These are phyloP conservation scores for Tetragonula clypearis DNA, from an alignment of 1,140 invertebrate genomes.

Conservation along the genomic window DNA sequence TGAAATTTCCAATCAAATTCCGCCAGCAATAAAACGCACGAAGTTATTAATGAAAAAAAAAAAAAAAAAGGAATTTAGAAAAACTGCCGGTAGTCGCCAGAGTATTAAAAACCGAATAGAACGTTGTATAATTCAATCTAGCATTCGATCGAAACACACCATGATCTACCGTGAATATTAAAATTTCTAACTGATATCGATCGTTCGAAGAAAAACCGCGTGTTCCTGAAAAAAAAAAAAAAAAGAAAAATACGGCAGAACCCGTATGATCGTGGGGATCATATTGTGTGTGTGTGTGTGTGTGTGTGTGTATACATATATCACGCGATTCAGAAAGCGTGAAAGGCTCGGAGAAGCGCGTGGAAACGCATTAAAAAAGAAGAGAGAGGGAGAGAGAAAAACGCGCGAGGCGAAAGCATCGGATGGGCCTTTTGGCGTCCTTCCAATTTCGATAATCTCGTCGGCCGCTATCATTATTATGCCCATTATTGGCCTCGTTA, in stretches of 20 bases:
- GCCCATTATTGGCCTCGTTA: constrained; percentile 76
- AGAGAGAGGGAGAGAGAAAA: too few species aligned
- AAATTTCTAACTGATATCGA: background rate
- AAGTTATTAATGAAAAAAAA: too few species aligned
- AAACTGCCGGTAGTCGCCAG: too few species aligned
- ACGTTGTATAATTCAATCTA: background rate
- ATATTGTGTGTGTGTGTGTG: background rate
- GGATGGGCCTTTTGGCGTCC: constrained; percentile 67
- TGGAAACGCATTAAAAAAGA: background rate
- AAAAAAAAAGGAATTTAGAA: too few species aligned
- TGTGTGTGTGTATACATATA: background rate
- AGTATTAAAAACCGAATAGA: background rate
- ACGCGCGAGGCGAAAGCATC: constrained; percentile 11
- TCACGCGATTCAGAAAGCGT: background rate
- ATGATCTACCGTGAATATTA: accelerated
- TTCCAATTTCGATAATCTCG: constrained; percentile 79
- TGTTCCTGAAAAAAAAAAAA: too few species aligned
- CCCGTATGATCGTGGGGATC: background rate
- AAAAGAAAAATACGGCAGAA: background rate
- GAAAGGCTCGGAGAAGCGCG: too few species aligned
- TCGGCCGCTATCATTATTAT: constrained; percentile 74
- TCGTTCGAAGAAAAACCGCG: background rate
- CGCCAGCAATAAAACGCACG: too few species aligned
- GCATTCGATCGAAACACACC: background rate
- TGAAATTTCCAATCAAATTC: too few species aligned